These are phyloP conservation scores for Mesorhabditis spiculigera DNA, from an alignment of 2,888 invertebrate genomes.

Conservation along the genomic window DNA sequence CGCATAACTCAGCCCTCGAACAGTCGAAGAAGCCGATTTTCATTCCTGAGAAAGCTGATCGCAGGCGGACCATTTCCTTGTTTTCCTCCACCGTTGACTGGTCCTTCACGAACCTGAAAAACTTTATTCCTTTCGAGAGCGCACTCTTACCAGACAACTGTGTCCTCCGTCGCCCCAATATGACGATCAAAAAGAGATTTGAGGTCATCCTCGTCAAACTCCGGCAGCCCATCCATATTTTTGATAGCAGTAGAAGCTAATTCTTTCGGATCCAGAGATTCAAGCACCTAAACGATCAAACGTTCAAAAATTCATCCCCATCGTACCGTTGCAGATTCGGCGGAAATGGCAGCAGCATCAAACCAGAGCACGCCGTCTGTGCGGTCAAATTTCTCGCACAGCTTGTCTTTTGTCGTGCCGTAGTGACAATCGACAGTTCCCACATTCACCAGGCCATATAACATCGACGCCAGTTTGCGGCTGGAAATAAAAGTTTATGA, in stretches of 20 bases:
- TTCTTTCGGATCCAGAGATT: conserved; percentile 63
- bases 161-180: conserved; percentile 5
- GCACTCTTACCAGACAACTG: neutral
- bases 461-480: conserved; percentile 72
- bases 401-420: conserved; percentile 59
- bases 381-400: conserved; percentile 62
- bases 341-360: conserved; percentile 40
- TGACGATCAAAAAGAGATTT: conserved; percentile 60
- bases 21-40: conserved; percentile 61
- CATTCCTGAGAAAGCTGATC: neutral
- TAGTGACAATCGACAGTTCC: conserved; percentile 64
- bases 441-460: conserved; percentile 66
- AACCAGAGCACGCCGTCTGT: conserved; percentile 60
- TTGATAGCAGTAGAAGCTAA: conserved; percentile 67
- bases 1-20: conserved; percentile 56
- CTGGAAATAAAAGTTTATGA: conserved; percentile 42
- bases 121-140: neutral
- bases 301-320: conserved; percentile 14
- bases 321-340: conserved; percentile 24
- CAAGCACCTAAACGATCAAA: conserved; percentile 54
- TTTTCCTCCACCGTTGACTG: conserved; percentile 18
- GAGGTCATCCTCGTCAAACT: conserved; percentile 67
- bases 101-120: conserved; percentile 25
- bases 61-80: conserved; percentile 26
- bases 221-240: conserved; percentile 68